Base-by-base conservation (phyloP, 2,888 invertebrate genomes). In the Sisyra nigra region DNA sequence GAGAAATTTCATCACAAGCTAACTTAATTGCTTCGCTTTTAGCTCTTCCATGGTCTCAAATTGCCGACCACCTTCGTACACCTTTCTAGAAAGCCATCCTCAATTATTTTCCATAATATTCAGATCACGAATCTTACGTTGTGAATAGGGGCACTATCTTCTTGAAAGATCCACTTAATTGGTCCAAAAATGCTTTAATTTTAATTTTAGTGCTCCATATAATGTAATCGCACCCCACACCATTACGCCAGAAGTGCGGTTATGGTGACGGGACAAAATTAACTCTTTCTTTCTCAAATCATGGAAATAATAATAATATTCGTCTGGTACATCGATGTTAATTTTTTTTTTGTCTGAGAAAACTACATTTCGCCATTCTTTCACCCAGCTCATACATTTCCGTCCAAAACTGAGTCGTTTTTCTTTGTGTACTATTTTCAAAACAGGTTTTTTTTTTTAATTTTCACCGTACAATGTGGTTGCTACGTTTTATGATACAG, bases 331-430 rank as follows among this genome's bases (percentile, higher is more conserved):
- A 17, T 44, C 44, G 1, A 41, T 10, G 18, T 41, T 36, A 17
- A 44, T 40, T 32, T 42, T 42, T 3, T 42, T 45, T 38, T 43
- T 31, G 18, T 42, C 42, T 9, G 37, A 37, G 15, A 42, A 42
- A 17, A 42, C 11, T 2, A 29, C 14, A 14, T 37, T 37, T 1
- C 10, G 13, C 42, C 42, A 42, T 37, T 42, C 11, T 13, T 10
- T 13, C 24, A 13, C 10, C 42, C 36, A 34, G 24, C 14, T 13
- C 36, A 35, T 35, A 13, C 14, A 14, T 13, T 35, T 10, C 9
- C 14, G 11, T 3, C 11, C 36, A 35, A 35, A 35, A 11, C 14
- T 2, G 9, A 35, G 2, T n/a, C n/a, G n/a, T n/a, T n/a, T n/a
- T n/a, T n/a, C n/a, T n/a, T n/a, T n/a, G n/a, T n/a, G n/a, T n/a